phyloP scores from a whole-genome alignment of 2,888 invertebrate species.

The Clistopyga incitator region DNA sequence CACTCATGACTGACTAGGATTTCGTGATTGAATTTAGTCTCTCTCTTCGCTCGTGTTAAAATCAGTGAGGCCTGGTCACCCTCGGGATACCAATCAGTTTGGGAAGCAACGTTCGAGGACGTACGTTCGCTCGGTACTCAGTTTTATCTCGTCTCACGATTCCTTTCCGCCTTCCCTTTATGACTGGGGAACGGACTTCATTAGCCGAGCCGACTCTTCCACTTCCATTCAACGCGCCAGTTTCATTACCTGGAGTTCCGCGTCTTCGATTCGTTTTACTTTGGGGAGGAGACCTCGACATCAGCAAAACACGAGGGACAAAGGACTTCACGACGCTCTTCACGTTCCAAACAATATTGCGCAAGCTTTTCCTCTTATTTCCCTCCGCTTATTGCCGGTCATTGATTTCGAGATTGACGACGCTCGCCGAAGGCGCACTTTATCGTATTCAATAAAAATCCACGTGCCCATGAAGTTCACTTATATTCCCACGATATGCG shows the following conservation, averaged over 20 bases:
- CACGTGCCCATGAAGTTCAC: not conserved
- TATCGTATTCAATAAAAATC: not conserved
- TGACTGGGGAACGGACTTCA: slow-evolving; percentile 42
- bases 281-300: not conserved
- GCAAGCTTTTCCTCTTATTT: not conserved
- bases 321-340: slow-evolving; percentile 17
- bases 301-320: slow-evolving; percentile 31
- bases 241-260: slow-evolving; percentile 44
- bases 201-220: slow-evolving; percentile 33
- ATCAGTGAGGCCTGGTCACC: slow-evolving; percentile 2
- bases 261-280: slow-evolving; percentile 27
- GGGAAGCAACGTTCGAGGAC: slow-evolving; percentile 12
- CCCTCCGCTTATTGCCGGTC: not conserved
- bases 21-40: not conserved
- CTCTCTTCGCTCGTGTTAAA: not conserved
- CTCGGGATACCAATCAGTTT: slow-evolving; percentile 34
- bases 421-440: not conserved
- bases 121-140: slow-evolving; percentile 15
- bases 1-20: not conserved
- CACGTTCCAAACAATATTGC: not conserved
- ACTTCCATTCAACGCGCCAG: slow-evolving; percentile 29
- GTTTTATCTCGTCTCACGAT: slow-evolving; percentile 33
- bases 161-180: slow-evolving; percentile 18
- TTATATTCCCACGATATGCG: not conserved
- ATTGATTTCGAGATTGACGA: not conserved